These are phyloP conservation scores for Subacronicta megacephala DNA, from an alignment of 2,888 invertebrate species.

Conservation along the genomic window DNA sequence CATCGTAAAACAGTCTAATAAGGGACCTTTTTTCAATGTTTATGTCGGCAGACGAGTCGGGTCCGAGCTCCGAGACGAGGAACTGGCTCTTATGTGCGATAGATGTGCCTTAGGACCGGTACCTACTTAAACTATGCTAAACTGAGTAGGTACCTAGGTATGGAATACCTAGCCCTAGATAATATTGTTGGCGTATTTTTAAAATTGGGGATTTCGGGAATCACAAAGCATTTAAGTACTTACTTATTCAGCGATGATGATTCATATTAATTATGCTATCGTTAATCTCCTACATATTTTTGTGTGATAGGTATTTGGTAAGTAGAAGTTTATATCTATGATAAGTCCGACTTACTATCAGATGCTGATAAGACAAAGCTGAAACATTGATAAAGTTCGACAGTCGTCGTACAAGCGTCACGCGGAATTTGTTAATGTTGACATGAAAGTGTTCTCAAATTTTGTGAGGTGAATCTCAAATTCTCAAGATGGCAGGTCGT, in stretches of 20 bases:
- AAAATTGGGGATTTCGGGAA: too few species aligned
- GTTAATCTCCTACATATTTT: slow-evolving; percentile 48
- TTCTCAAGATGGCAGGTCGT: slow-evolving; percentile 75
- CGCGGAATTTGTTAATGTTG: slow-evolving; percentile 63
- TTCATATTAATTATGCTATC: slow-evolving; percentile 47
- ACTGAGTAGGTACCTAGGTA: too few species aligned
- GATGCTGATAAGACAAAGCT: slow-evolving; percentile 75
- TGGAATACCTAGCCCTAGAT: too few species aligned
- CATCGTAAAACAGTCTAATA: too few species aligned
- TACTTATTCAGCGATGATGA: slow-evolving; percentile 6
- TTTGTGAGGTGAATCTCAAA: slow-evolving; percentile 75
- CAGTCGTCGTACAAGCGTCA: slow-evolving; percentile 69
- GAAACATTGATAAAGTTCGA: slow-evolving; percentile 73
- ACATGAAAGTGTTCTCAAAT: slow-evolving; percentile 54
- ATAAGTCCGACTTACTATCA: slow-evolving; percentile 71
- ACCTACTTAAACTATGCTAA: too few species aligned
- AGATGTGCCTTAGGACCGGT: too few species aligned
- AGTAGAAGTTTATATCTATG: slow-evolving; percentile 62
- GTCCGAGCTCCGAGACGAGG: too few species aligned
- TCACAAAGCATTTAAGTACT: neutral
- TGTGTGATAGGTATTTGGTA: slow-evolving; percentile 48
- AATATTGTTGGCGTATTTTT: too few species aligned
- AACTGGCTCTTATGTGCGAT: too few species aligned
- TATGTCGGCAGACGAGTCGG: too few species aligned
- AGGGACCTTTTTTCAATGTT: too few species aligned